Conservation (phyloP, 2,797 vertebrate species). For the Protonibea diacanthus region DNA sequence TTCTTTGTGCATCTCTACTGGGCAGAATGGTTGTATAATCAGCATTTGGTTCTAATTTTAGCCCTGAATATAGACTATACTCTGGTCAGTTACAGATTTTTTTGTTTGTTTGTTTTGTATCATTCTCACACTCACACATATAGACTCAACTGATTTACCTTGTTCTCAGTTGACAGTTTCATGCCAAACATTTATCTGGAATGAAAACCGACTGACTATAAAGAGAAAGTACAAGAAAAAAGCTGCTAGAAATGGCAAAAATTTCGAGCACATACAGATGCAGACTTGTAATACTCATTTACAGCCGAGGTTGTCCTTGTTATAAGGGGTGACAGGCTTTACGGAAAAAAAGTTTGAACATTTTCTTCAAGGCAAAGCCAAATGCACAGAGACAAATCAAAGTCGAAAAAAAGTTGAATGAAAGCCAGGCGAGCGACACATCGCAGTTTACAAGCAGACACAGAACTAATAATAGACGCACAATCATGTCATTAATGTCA, state of each 20-base stretch:
- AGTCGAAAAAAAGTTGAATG: not conserved
- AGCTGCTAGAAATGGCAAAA: not conserved
- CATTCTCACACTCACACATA: not conserved
- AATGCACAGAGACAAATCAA: not conserved
- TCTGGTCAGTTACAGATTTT: no score
- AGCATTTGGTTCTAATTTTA: not conserved
- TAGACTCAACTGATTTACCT: not conserved
- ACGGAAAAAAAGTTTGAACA: not conserved
- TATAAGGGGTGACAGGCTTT: not conserved
- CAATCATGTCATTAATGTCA: slow-evolving; percentile 18
- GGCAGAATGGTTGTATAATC: no score
- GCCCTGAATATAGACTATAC: not conserved
- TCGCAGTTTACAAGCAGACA: not conserved
- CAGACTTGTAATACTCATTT: not conserved
- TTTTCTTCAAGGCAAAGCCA: not conserved
- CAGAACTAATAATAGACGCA: slow-evolving; percentile 6
- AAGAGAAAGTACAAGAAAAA: not conserved
- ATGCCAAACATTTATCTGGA: not conserved
- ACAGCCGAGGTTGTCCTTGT: not conserved
- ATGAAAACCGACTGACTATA: slow-evolving; percentile 9
- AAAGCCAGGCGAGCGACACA: not conserved
- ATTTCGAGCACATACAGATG: not conserved
- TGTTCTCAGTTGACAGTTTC: not conserved
- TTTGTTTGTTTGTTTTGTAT: no score
- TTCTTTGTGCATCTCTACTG: not conserved